Percentiles rank a stretch among this genome's conserved stretches.
These are phyloP conservation scores for Littorina saxatilis DNA, from an alignment of 1,140 invertebrate genomes.

Conservation along the genomic window DNA sequence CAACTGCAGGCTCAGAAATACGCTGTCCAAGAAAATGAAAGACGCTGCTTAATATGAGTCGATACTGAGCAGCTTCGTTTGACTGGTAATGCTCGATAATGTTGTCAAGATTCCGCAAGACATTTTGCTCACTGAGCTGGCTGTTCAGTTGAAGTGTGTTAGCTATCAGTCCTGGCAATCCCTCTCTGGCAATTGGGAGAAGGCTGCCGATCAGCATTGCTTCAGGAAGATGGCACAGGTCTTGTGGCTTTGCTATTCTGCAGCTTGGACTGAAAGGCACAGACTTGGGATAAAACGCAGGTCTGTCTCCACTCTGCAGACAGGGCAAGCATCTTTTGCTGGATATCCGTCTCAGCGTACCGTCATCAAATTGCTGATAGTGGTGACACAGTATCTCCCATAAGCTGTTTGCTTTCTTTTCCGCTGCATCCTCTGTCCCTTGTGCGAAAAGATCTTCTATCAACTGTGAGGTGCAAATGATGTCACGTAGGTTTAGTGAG, in stretches of 20 bases:
- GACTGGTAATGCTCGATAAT: background rate
- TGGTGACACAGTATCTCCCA: background rate
- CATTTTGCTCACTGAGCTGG: background rate
- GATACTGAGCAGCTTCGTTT: background rate
- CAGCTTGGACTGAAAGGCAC: background rate
- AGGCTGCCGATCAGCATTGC: background rate
- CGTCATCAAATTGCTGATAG: background rate
- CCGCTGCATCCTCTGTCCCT: background rate
- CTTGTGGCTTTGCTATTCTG: background rate
- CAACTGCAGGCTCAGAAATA: background rate
- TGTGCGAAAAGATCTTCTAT: background rate
- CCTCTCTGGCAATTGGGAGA: background rate
- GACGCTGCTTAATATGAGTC: background rate
- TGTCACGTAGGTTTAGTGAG: conserved; percentile 27
- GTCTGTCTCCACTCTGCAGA: background rate
- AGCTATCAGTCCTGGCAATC: background rate
- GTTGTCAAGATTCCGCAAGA: background rate
- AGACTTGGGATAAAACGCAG: conserved; percentile 1
- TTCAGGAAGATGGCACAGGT: background rate
- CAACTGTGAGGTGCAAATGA: conserved; percentile 19
- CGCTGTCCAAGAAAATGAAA: background rate
- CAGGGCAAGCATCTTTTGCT: background rate
- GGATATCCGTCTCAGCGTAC: background rate
- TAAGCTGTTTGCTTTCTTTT: conserved; percentile 19
- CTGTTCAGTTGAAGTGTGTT: background rate